Percentiles rank a stretch among this genome's conserved stretches.
These are phyloP conservation scores for Lottia gigantea DNA, from an alignment of 2,888 invertebrate species.

Conservation along the genomic window DNA sequence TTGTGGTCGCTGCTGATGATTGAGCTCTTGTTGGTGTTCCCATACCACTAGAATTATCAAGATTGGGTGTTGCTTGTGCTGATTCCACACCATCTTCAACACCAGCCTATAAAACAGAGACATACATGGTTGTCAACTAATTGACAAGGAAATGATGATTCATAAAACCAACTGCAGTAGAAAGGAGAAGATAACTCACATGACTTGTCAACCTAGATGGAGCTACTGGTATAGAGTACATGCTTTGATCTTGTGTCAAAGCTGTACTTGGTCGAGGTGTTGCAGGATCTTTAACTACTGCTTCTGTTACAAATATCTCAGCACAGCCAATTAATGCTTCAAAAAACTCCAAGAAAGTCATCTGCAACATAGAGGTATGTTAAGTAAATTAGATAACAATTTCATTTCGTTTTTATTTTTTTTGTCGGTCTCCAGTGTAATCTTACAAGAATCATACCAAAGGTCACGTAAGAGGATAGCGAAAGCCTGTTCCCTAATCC, in stretches of 20 bases:
- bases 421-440: no score
- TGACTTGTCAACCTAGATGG: constrained; percentile 57
- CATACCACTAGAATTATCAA: constrained; percentile 33
- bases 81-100: constrained; percentile 49
- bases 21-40: constrained; percentile 48
- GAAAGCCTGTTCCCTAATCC: no score
- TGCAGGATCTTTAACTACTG: constrained; percentile 61
- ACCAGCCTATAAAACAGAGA: constrained; percentile 36
- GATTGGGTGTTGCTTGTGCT: constrained; percentile 41
- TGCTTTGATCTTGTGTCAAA: constrained; percentile 53
- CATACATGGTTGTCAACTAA: neutral
- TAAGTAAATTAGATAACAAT: no score
- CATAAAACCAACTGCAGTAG: neutral
- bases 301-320: constrained; percentile 63
- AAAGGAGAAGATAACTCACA: constrained; percentile 31
- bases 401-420: no score
- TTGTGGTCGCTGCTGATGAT: constrained; percentile 52
- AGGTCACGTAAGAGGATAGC: no score
- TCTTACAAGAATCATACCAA: no score
- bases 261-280: constrained; percentile 57
- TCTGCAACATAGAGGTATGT: constrained; percentile 43
- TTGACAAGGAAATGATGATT: no score
- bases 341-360: constrained; percentile 68
- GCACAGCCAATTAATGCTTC: constrained; percentile 68
- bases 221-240: constrained; percentile 55